Evolutionary conservation across 2,113 vertebrate genomes (phyloP), one percentile per base, ranked within the genome.

Genomic region (Sciurus niger): DNA sequence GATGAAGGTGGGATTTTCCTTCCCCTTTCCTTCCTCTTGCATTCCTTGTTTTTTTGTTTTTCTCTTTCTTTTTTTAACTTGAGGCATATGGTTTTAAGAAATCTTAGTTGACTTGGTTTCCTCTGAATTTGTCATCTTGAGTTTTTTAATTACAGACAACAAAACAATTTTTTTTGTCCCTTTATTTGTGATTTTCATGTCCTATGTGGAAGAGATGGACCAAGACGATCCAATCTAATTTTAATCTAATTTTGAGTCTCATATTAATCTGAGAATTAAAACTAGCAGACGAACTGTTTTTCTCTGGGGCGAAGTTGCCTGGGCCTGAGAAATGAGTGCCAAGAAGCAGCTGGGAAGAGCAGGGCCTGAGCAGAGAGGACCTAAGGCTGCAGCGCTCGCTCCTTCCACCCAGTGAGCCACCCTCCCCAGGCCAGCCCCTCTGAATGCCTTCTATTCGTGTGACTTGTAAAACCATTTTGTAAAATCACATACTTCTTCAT

Each of bases 111-210:
- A 20, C 32, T 63, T 94, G 53, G 46, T 77, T 74, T 96, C 30
- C 53, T 85, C 70, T 87, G 80, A 79, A 46, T 68, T 60, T 80
- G 51, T 70, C 77, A 68, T 76, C 55, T 84, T 58, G n/a, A 92
- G 37, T 77, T 90, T 95, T 91, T 70, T n/a, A 96, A 73, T 89
- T 84, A 85, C 4, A 95, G 74, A 40, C 28, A 87, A 85, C 43
- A 93, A 88, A 95, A 96, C 46, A 87, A 90, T 77, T 53, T 37
- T 24, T 58, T 58, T 94, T 94, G 40, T 53, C 63, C 48, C 55
- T 90, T 94, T 80, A 67, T 84, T 78, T 79, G 30, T 92, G 32
- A 84, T 18, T 43, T 92, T 89, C 90, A 93, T 40, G 89, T 65
- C 22, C 28, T 65, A 25, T 46, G 30, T 96, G n/a, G 65, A 84